Evolutionary conservation across 2,113 vertebrate species (phyloP), one percentile per base, ranked within the genome.

Genomic region (Osmerus mordax): DNA sequence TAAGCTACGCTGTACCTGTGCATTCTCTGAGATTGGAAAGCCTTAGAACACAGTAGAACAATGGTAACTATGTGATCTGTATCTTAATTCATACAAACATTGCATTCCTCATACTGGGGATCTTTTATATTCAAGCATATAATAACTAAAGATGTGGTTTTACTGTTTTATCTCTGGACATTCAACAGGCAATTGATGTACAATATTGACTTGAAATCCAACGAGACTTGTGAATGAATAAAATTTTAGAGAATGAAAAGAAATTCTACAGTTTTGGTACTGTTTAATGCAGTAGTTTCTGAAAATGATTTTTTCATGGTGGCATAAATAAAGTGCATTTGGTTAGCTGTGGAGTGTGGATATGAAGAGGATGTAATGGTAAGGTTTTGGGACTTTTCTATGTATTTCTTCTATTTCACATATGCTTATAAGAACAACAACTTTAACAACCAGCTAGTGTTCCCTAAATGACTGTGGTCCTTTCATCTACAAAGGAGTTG

Each of bases 401-500:
- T 11, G 41, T 12, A 12, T 47, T 47, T 47, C 9, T 47, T 11
- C 9, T 47, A 47, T 47, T 47, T 47, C 41, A 47, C 41, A 47
- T 47, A 9, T 47, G 41, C 55, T 56, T 16, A 56, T n/a, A 19
- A 56, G n/a, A 56, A 56, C 55, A 56, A 56, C 55, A 56, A 19
- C 15, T 18, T 18, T 56, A 19, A 19, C 15, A 56, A 19, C 15
- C n/a, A 56, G 15, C 55, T 36, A 15, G 7, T 65, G 28, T 28
- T 78, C 60, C 70, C 66, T 53, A 14, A 47, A 47, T 36, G 5
- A 56, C 55, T 56, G 51, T 12, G n/a, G 55, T 51, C 56, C 59
- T 79, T 79, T 79, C 78, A 79, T 79, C 78, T 74, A n/a, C n/a
- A 21, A 60, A 72, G 53, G 75, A 75, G 69, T 71, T 60, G 69